Base-by-base conservation (phyloP, 2,888 invertebrate species). In the Nymphalis urticae region DNA sequence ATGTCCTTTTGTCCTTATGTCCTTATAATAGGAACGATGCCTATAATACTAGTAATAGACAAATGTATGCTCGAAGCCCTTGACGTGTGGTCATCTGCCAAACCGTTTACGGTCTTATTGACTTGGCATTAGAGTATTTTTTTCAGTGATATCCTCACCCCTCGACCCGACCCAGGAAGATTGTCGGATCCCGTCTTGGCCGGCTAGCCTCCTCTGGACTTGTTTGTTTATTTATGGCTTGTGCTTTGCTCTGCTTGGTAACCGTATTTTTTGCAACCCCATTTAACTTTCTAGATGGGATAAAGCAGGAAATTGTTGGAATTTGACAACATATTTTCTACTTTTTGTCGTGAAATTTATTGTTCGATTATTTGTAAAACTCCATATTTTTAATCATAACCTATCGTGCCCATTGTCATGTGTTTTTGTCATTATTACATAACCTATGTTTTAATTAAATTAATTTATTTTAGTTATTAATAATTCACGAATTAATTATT, bases 111-210 rank as follows among this genome's bases (percentile, higher is more conserved):
- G 90, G 88, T 90, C 89, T 86, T 89, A 89, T 89, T 86, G 88
- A 90, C 86, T 84, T 90, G 90, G 92, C 92, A 89, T 89, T 92
- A 93, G 92, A 93, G 89, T 90, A 88, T 92, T 89, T 92, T 90
- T 93, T 93, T 91, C 93, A 93, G 93, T 93, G 92, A 58, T 90
- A 85, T 87, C 91, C 91, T 88, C 90, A 93, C 93, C 93, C 93
- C 93, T 92, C 93, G 93, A 94, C 94, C 93, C 90, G 93, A 93
- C 91, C 88, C 87, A 83, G 83, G 88, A 88, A 88, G 88, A 88
- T 84, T 58, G 58, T 86, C 87, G 86, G 85, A 81, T 83, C 85
- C 90, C 86, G 86, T 91, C 85, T 80, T 86, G 84, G 87, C 89
- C 90, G 92, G 92, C 92, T 92, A 92, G 89, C 92, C 92, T 92